phyloP scores from a whole-genome alignment of 2,797 vertebrate genomes.

The Octomys mimax region DNA sequence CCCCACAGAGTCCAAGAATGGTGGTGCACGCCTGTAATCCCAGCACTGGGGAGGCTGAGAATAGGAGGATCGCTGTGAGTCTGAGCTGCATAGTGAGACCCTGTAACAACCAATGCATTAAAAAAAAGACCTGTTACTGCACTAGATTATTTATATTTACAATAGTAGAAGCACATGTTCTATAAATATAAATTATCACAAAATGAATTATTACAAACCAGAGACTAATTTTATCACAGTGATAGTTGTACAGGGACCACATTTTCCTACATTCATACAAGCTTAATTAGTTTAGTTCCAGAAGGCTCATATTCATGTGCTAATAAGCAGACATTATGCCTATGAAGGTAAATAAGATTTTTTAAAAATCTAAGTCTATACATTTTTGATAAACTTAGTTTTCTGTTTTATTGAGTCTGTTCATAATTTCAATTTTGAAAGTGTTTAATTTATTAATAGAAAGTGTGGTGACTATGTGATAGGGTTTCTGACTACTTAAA shows the following conservation, averaged over 20 bases:
- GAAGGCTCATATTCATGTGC: not conserved
- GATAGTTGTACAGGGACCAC: not conserved
- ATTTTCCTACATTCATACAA: not conserved
- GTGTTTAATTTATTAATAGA: not conserved
- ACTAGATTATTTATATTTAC: not conserved
- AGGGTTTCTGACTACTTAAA: slow-evolving; percentile 29
- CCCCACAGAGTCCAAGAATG: too few species aligned
- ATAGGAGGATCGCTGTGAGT: too few species aligned
- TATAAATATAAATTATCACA: not conserved
- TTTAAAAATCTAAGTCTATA: not conserved
- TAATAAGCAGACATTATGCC: not conserved
- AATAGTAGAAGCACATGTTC: not conserved
- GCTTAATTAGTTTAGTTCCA: not conserved
- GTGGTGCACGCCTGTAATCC: too few species aligned
- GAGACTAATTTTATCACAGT: not conserved
- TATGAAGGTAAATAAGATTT: not conserved
- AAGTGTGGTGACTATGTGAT: not conserved
- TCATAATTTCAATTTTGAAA: slow-evolving; percentile 18
- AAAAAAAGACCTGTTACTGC: not conserved
- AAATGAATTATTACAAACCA: not conserved
- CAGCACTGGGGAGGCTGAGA: too few species aligned
- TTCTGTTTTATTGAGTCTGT: slow-evolving; percentile 5
- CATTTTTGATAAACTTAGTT: not conserved
- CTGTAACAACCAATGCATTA: too few species aligned
- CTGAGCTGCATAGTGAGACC: too few species aligned